Conservation (phyloP, 2,113 vertebrate genomes). For the Hypanus sabinus region DNA sequence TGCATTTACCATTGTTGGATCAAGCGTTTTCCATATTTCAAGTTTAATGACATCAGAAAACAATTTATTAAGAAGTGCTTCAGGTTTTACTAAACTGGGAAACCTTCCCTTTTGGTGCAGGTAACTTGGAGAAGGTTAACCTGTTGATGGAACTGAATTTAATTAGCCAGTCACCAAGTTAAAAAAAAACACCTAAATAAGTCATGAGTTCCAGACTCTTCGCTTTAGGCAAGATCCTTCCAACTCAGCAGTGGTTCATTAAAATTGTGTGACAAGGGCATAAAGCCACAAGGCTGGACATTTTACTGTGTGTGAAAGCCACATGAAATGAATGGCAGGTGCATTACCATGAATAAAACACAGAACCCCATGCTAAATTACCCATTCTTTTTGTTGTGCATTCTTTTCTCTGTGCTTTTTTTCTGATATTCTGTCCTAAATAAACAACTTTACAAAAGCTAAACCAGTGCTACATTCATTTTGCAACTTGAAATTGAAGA, state of each 20-base stretch:
- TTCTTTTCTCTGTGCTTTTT: neutral
- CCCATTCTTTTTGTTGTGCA: neutral
- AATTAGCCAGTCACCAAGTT: constrained; percentile 16
- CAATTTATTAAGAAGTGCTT: neutral
- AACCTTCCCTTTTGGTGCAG: neutral
- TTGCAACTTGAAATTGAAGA: neutral
- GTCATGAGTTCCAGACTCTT: neutral
- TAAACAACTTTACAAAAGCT: neutral
- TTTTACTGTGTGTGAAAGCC: constrained; percentile 36
- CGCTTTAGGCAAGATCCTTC: constrained; percentile 22
- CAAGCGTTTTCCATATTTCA: neutral
- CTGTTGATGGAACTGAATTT: neutral
- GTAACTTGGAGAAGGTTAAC: neutral
- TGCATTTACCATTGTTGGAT: neutral
- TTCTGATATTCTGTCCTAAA: neutral
- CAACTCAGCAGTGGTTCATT: constrained; percentile 30
- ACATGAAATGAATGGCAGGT: constrained; percentile 23
- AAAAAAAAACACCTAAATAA: neutral
- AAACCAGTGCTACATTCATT: neutral
- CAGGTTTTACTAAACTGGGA: neutral
- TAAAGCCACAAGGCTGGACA: neutral
- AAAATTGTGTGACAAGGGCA: constrained; percentile 14
- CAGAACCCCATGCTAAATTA: neutral
- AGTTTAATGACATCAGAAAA: neutral
- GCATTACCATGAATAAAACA: neutral